These are phyloP conservation scores for Pyralis farinalis DNA, from an alignment of 2,888 invertebrate genomes.

Conservation along the genomic window DNA sequence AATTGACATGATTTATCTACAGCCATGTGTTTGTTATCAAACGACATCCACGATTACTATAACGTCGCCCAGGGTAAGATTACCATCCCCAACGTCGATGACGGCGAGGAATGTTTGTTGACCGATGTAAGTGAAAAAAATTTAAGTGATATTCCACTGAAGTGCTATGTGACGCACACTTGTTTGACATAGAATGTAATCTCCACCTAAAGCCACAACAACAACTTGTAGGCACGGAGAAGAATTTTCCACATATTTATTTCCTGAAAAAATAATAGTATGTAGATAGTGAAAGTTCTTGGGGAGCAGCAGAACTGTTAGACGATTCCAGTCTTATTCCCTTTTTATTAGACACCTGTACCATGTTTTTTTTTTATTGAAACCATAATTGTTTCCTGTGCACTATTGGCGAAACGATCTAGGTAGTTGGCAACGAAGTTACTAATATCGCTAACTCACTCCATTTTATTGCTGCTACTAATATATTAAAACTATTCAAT, in stretches of 20 bases:
- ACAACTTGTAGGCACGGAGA: no score
- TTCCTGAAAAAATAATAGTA: no score
- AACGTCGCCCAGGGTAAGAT: slow-evolving; percentile 98
- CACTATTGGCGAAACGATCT: slow-evolving; percentile 1
- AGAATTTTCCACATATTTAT: no score
- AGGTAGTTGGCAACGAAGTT: not conserved
- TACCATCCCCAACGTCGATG: slow-evolving; percentile 97
- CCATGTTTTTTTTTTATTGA: no score
- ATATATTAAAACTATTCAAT: not conserved
- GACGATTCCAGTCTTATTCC: no score
- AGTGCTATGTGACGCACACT: slow-evolving; percentile 21
- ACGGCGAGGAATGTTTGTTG: slow-evolving; percentile 93
- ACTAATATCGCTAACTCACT: slow-evolving; percentile 3
- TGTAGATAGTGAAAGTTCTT: not conserved
- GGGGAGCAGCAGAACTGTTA: not conserved
- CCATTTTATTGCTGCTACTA: slow-evolving; percentile 3
- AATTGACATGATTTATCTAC: slow-evolving; percentile 60
- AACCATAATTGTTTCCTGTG: not conserved
- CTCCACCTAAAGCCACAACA: no score
- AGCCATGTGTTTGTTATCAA: slow-evolving; percentile 90
- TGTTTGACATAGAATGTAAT: not conserved
- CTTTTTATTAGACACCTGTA: no score
- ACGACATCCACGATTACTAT: slow-evolving; percentile 96
- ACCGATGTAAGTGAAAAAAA: slow-evolving; percentile 90
- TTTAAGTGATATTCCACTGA: slow-evolving; percentile 20